Evolutionary conservation across 2,888 invertebrate species (phyloP), one percentile per base, ranked within the genome.

Genomic region (Dolichopus griseipennis): DNA sequence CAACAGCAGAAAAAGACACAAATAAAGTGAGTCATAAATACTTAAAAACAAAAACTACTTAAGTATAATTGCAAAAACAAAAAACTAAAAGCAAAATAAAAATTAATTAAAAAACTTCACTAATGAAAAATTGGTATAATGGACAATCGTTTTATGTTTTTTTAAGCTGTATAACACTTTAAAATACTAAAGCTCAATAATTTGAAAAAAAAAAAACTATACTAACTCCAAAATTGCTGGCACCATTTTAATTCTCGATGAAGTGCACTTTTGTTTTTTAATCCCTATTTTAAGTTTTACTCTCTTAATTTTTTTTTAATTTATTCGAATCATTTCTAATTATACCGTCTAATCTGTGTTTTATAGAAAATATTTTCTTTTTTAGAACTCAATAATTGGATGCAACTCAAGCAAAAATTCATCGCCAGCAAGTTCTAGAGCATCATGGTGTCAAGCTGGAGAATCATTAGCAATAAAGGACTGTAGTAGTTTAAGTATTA

Each of bases 401-500:
- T 65, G 10, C 33, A 62, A 70, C 65, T 75, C 75, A 34, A 78
- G 77, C 68, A 78, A 77, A 69, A 77, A 75, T 67, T 77, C 75
- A 65, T 76, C 79, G 27, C 75, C 78, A 33, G 75, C 75, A 27
- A 79, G 78, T 68, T 78, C 80, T n/a, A 75, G 78, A 65, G 76
- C 80, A 66, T 81, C 81, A 27, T 81, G 81, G 81, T 78, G 78
- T 61, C 78, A 80, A 71, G 88, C 85, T 0, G 88, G 88, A 0
- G 89, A 89, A 75, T 87, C 88, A 0, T 85, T 89, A 85, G 88
- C 88, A 0, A 74, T 75, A 52, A 78, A 78, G 67, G 87, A 88
- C 69, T 85, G 85, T 69, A 83, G 83, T 72, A 84, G 82, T 74
- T 80, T 83, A 72, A 83, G 83, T 68, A 78, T 84, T 68, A 83